A percentile compares a stretch with the other conserved stretches of the same genome.
These are phyloP conservation scores for Leucosticte australis DNA, from an alignment of 2,113 vertebrate genomes.

Conservation along the genomic window DNA sequence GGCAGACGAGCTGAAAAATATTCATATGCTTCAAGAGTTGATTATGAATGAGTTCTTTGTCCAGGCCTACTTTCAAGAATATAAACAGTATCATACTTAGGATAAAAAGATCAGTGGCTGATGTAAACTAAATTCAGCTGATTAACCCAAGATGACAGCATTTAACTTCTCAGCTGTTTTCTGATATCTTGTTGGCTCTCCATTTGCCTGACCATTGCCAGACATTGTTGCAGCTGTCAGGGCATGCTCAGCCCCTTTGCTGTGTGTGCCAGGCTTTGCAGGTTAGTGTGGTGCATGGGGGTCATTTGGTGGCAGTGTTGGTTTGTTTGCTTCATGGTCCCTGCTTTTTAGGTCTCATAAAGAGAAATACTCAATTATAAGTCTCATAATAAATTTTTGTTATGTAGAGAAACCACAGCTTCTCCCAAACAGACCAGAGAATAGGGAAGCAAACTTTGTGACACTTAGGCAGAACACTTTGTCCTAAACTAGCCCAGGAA, in stretches of 20 bases:
- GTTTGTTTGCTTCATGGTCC: background rate
- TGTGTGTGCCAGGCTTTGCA: fast-evolving
- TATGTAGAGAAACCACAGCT: background rate
- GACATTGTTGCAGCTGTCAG: background rate
- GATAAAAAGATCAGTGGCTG: background rate
- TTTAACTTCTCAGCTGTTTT: background rate
- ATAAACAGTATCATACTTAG: background rate
- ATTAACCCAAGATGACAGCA: background rate
- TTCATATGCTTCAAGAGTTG: background rate
- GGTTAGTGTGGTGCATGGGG: background rate
- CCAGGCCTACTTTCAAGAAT: background rate
- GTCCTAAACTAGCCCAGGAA: background rate
- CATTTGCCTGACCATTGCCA: background rate
- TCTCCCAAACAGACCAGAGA: background rate
- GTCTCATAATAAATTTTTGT: background rate
- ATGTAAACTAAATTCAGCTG: background rate
- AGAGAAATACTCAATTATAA: background rate
- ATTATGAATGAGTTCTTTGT: background rate
- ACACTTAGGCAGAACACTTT: fast-evolving
- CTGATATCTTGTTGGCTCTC: background rate
- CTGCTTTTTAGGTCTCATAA: background rate
- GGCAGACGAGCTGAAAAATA: background rate
- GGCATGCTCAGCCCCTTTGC: background rate
- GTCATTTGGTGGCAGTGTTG: background rate
- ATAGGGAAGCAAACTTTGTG: background rate